A percentile compares a stretch with the other conserved stretches of the same genome.
Evolutionary conservation across 2,797 vertebrate genomes (phyloP).

Genomic region (Lutjanus argentimaculatus): DNA sequence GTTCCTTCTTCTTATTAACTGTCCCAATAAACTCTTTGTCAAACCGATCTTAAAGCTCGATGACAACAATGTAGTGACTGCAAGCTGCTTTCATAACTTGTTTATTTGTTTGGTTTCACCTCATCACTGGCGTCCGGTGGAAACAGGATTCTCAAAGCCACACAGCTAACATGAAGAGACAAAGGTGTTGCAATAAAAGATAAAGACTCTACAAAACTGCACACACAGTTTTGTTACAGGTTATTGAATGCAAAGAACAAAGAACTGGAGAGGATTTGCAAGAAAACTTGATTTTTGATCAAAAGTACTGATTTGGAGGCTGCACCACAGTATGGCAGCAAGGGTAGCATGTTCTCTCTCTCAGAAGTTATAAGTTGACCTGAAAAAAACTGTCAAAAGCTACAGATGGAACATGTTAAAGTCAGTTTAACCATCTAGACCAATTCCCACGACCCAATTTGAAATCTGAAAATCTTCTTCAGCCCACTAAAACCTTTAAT

Average conservation of each 20-base stretch:
- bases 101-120: conserved; percentile 23
- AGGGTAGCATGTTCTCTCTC: too few relatives aligned
- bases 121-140: background rate
- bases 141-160: conserved; percentile 4
- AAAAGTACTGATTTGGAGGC: background rate
- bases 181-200: conserved; percentile 8
- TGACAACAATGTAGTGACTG: background rate
- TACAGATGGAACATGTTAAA: background rate
- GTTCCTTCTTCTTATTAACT: conserved; percentile 11
- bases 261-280: background rate
- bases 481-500: too few relatives aligned
- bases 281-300: background rate
- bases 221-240: background rate
- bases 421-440: too few relatives aligned
- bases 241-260: background rate
- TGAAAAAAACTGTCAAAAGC: background rate
- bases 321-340: background rate
- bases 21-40: background rate
- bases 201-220: background rate
- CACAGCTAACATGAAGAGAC: conserved; percentile 16
- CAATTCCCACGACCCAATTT: too few relatives aligned
- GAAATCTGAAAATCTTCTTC: too few relatives aligned
- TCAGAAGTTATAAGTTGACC: too few relatives aligned
- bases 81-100: conserved; percentile 19
- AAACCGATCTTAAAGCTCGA: background rate